Percentiles rank a stretch among this genome's conserved stretches.
These are phyloP conservation scores for Drosophila atripex DNA, from an alignment of 2,888 invertebrate genomes.

Conservation along the genomic window DNA sequence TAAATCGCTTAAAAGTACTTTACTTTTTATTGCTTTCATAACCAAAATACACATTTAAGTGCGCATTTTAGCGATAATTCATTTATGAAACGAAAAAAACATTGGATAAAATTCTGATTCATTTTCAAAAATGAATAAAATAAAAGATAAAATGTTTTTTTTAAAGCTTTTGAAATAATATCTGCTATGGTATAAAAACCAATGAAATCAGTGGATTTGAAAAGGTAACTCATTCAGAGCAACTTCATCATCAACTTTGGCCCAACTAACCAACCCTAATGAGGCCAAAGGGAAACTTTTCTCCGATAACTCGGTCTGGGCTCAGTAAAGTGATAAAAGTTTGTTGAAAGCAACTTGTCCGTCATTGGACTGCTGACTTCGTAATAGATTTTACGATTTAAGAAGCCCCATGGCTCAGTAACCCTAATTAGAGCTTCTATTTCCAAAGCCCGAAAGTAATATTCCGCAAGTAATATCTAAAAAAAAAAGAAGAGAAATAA, in stretches of 20 bases:
- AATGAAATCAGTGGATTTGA: constrained; percentile 28
- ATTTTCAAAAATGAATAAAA: no score
- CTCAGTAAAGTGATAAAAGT: constrained; percentile 57
- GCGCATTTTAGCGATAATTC: not conserved
- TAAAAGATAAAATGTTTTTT: no score
- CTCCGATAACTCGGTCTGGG: constrained; percentile 51
- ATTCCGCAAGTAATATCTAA: not conserved
- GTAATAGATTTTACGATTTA: constrained; percentile 30
- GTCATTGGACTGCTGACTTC: constrained; percentile 6
- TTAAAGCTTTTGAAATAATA: not conserved
- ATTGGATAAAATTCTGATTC: no score
- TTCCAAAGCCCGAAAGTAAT: not conserved
- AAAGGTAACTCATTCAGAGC: constrained; percentile 29
- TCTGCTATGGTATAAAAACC: constrained; percentile 13
- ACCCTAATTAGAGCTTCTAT: constrained; percentile 30
- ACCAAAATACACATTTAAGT: not conserved
- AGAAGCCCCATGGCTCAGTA: constrained; percentile 52
- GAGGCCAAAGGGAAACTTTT: constrained; percentile 64
- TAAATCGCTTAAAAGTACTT: constrained; percentile 10
- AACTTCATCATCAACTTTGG: constrained; percentile 71
- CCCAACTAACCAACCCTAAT: constrained; percentile 70
- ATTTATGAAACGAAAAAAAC: not conserved
- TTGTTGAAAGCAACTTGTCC: constrained; percentile 40
- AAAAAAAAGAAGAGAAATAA: not conserved
- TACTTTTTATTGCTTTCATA: not conserved